phyloP scores from a whole-genome alignment of 2,113 vertebrate genomes.

The Donacobius atricapilla region DNA sequence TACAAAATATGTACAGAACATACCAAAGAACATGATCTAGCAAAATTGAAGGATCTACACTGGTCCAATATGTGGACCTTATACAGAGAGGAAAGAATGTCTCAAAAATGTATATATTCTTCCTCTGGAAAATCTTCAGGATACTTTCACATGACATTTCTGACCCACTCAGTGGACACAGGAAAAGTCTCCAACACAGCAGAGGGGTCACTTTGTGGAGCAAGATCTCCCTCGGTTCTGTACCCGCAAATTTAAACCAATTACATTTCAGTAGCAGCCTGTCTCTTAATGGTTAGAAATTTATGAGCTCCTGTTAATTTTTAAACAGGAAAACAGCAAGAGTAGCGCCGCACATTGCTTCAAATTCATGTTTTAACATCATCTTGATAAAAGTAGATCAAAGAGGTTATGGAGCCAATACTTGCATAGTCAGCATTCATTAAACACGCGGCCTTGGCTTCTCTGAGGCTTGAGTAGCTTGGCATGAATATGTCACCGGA shows the following conservation, averaged over 20 bases:
- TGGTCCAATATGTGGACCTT: neutral
- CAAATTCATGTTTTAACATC: conserved; percentile 21
- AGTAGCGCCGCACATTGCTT: neutral
- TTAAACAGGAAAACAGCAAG: conserved; percentile 43
- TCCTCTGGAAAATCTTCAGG: neutral
- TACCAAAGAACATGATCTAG: neutral
- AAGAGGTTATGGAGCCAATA: conserved; percentile 16
- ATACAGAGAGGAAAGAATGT: neutral
- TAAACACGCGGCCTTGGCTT: neutral
- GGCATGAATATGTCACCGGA: neutral
- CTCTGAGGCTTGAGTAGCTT: neutral
- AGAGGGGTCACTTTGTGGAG: neutral
- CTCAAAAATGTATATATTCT: neutral
- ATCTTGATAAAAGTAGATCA: conserved; percentile 20
- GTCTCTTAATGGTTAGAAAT: conserved; percentile 28
- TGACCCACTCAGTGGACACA: neutral
- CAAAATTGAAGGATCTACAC: neutral
- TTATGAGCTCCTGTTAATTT: conserved; percentile 50
- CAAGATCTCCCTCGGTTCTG: neutral
- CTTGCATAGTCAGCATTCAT: neutral
- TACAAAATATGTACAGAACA: no score
- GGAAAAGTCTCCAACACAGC: neutral
- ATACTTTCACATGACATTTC: neutral
- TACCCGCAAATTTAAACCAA: neutral
- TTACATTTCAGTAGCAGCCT: conserved; percentile 2